Percentiles rank a stretch among this genome's conserved stretches.
These are phyloP conservation scores for Sylvietta virens DNA, from an alignment of 2,113 vertebrate species.

Conservation along the genomic window DNA sequence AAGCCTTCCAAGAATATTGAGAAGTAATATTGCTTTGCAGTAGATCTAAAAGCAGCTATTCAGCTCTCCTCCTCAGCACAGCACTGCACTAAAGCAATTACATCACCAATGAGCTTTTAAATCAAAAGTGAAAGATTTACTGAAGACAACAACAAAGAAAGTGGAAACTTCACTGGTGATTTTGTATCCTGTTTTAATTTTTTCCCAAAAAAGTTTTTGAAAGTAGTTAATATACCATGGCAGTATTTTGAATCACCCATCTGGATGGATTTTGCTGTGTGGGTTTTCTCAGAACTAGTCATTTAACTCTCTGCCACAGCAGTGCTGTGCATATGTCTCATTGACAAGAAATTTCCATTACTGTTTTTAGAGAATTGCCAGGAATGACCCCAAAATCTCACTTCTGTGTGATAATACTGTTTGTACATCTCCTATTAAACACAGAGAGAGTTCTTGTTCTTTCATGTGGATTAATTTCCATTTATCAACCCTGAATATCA, in stretches of 20 bases:
- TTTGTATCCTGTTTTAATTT: background rate
- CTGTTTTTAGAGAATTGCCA: background rate
- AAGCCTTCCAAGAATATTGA: slow-evolving; percentile 40
- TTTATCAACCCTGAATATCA: background rate
- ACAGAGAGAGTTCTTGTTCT: background rate
- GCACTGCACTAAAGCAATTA: background rate
- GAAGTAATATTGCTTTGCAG: slow-evolving; percentile 14
- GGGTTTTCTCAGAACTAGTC: background rate
- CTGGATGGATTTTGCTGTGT: background rate
- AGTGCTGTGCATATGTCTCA: background rate
- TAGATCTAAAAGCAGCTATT: background rate
- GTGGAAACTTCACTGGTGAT: background rate
- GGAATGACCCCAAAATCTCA: background rate
- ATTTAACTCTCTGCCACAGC: background rate
- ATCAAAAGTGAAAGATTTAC: background rate
- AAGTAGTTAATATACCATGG: background rate
- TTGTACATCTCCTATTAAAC: background rate
- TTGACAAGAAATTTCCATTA: background rate
- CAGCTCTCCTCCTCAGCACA: background rate
- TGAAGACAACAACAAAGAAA: background rate
- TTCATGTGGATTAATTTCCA: background rate
- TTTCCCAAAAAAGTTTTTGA: accelerated
- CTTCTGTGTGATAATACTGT: background rate
- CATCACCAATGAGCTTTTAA: background rate
- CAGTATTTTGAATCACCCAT: background rate